Base-by-base conservation (phyloP, 2,888 invertebrate genomes). In the Netelia inedita region DNA sequence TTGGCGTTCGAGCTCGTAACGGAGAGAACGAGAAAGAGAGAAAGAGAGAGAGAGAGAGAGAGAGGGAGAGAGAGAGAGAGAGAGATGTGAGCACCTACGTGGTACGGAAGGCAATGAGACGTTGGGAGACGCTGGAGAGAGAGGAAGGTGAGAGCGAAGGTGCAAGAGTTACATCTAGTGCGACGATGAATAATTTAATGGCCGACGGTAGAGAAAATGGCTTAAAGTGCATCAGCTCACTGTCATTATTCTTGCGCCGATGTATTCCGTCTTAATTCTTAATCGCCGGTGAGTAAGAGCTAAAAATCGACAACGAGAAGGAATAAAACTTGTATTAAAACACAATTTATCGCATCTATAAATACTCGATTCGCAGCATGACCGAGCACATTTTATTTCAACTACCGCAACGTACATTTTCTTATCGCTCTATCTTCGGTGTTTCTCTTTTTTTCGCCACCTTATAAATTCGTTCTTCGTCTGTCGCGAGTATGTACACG, bases 51-150 rank as follows among this genome's bases (percentile, higher is more conserved):
- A 66, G 75, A 79, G 75, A 80, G 28, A 35, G 35, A 35, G 35
- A 35, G 35, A 35, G 57, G 16, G 28, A 65, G 63, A 79, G 72
- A 35, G 50, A 55, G 68, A 72, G 57, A 46, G 75, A 59, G 23
- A 66, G 75, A 79, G 75, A 80, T 53, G 82, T 80, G 75, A 75
- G 79, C 71, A 72, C 72, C 85, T 86, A 86, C 86, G 86, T 86
- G 85, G 85, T 74, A 85, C 79, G 63, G 85, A 80, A 86, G 83
- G 86, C 83, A 83, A 85, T 80, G 78, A 83, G 83, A 82, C 59
- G 76, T 69, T 61, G 71, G 66, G 59, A 68, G 76, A 59, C 35
- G 69, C 46, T 53, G 19, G 65, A 28, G 21, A 69, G 71, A 21
- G 14, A 59, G 43, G 19, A 53, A 43, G 71, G 14, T 0, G 2